Evolutionary conservation across 2,113 vertebrate species (phyloP), one percentile per base, ranked within the genome.

Genomic region (Myotis yumanensis): DNA sequence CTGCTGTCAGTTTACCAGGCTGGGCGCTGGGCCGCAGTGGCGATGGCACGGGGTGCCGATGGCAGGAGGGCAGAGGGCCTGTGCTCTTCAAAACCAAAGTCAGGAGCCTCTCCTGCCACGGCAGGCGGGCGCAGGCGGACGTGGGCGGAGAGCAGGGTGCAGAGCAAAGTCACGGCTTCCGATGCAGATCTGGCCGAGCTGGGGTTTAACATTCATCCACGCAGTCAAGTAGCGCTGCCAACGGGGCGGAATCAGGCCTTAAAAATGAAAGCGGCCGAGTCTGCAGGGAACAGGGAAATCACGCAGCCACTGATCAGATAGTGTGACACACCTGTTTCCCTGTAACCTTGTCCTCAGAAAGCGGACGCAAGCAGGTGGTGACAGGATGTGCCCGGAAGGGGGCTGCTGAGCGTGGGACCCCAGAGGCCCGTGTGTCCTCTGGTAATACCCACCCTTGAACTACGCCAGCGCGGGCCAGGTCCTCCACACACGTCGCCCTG

Each of bases 391-490:
- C 40, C 72, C 48, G 4, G 48, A 66, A 73, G 68, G 64, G 62
- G 72, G 48, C 35, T 48, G 77, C 71, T n/a, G 46, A 46, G 54
- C 9, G n/a, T 7, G 6, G 90, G 16, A 54, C 73, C 54, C 75
- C 1, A 4, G 30, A 43, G 54, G 32, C 66, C 71, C 0, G 0
- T 1, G 4, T 7, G 6, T n/a, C 66, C 57, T 25, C 48, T 1
- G 6, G 15, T 9, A 20, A 30, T 2, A 14, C 0, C 0, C 15
- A 11, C 0, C 18, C n/a, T 0, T 5, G 2, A 20, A 0, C 7
- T 3, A 12, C 14, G 0, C 20, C 52, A 4, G 20, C 54, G 0
- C 1, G 3, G 86, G 52, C 82, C 66, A 10, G 28, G 28, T 7
- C 37, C 9, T 35, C 7, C 4, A 0, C 1, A 4, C 11, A 2